These are phyloP conservation scores for Osmerus mordax DNA, from an alignment of 2,113 vertebrate species.

Conservation along the genomic window DNA sequence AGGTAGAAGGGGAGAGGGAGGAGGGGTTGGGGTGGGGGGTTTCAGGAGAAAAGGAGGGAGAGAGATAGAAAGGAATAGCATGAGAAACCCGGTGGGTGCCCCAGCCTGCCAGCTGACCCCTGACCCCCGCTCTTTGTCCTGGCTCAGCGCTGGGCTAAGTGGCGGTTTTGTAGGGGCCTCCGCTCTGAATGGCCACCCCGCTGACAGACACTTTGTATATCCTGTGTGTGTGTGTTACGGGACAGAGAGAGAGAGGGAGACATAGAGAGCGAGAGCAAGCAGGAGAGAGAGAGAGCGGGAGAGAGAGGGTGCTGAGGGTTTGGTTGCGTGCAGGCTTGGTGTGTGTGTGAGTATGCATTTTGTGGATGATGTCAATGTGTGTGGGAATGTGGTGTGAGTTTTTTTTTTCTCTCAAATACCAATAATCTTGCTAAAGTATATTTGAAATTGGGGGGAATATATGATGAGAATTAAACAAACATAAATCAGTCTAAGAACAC, in stretches of 20 bases:
- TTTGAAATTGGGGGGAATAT: slow-evolving; percentile 52
- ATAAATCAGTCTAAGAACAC: slow-evolving; percentile 52
- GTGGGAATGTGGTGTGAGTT: neutral
- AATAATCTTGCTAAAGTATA: slow-evolving; percentile 48
- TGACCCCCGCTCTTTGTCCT: slow-evolving; percentile 86
- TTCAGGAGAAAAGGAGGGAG: slow-evolving; percentile 42
- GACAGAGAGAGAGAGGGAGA: slow-evolving; percentile 36
- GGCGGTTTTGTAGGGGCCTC: slow-evolving; percentile 86
- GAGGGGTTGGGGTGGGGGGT: slow-evolving; percentile 27
- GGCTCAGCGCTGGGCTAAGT: slow-evolving; percentile 85
- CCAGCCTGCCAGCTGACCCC: slow-evolving; percentile 84
- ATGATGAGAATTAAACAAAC: slow-evolving; percentile 50
- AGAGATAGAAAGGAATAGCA: slow-evolving; percentile 38
- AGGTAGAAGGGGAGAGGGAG: slow-evolving; percentile 50
- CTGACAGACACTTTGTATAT: slow-evolving; percentile 94
- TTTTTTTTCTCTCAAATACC: slow-evolving; percentile 42
- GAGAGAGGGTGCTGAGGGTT: slow-evolving; percentile 26
- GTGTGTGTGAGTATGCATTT: neutral
- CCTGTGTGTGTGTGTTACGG: slow-evolving; percentile 50
- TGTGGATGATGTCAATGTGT: slow-evolving; percentile 24
- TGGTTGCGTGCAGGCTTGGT: slow-evolving; percentile 2
- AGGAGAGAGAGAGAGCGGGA: neutral
- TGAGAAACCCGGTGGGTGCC: slow-evolving; percentile 61
- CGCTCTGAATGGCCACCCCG: slow-evolving; percentile 80
- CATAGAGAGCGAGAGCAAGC: slow-evolving; percentile 38